Evolutionary conservation across 37 sponge, comb jelly and placozoan species (phyloP).

Genomic region (Tethya wilhelma): DNA sequence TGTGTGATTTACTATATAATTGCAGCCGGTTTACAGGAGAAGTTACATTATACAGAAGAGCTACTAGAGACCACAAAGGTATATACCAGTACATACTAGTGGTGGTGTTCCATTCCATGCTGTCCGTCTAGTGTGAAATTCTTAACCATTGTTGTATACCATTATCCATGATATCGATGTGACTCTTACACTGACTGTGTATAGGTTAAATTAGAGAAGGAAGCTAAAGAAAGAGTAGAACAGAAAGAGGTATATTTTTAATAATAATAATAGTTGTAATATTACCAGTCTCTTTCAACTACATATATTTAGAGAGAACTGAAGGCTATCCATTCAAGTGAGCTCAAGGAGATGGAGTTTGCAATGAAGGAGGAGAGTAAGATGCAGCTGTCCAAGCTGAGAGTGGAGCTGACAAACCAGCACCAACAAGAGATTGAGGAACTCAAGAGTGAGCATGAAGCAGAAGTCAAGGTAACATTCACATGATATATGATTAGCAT

Average conservation of each 20-base stretch:
- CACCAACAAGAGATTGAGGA: conserved; percentile 10
- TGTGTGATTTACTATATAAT: background rate
- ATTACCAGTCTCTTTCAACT: background rate
- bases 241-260: background rate
- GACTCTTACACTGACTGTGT: background rate
- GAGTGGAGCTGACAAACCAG: background rate
- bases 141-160: no score
- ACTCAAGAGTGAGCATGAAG: background rate
- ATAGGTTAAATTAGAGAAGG: background rate
- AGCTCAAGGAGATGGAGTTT: background rate
- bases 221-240: background rate
- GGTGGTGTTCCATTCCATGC: background rate
- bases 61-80: conserved; percentile 18
- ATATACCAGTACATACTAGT: background rate
- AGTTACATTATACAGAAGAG: conserved; percentile 3
- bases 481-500: background rate
- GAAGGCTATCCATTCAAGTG: background rate
- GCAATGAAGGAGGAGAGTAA: background rate
- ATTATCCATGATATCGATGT: no score
- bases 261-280: background rate
- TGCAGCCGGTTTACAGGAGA: background rate
- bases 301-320: background rate
- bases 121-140: no score
- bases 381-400: background rate
- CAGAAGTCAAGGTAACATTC: conserved; percentile 13